Percentiles rank a stretch among this genome's conserved stretches.
phyloP scores from a whole-genome alignment of 1,140 invertebrate species.

The Zelostemma sp. region DNA sequence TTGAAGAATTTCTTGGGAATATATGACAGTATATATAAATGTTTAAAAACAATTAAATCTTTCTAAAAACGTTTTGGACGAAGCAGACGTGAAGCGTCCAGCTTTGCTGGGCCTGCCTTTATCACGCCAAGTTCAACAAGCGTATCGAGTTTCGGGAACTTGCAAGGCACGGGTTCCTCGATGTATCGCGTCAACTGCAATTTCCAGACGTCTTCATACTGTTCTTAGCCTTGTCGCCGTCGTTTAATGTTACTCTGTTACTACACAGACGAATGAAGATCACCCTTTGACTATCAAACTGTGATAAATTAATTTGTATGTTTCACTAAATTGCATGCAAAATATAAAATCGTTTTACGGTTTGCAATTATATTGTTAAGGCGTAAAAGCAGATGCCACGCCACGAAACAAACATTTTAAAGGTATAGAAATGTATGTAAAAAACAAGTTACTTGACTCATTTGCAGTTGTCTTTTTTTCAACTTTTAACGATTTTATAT shows the following conservation, averaged over 20 bases:
- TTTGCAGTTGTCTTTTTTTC: too few relatives aligned
- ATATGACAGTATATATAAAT: constrained; percentile 2
- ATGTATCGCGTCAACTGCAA: not conserved
- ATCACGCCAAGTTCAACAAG: not conserved
- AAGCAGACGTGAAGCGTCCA: not conserved
- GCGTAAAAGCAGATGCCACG: too few relatives aligned
- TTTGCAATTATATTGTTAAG: too few relatives aligned
- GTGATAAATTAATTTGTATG: not conserved
- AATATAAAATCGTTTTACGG: not conserved
- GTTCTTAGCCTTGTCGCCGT: not conserved
- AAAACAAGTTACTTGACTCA: too few relatives aligned
- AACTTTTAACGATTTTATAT: too few relatives aligned
- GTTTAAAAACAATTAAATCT: not conserved
- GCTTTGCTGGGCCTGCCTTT: not conserved
- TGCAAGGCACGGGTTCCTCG: not conserved
- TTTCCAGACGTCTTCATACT: not conserved
- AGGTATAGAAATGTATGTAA: too few relatives aligned
- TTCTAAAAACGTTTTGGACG: not conserved
- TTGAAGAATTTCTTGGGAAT: not conserved
- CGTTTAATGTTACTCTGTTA: not conserved
- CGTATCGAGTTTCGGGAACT: not conserved
- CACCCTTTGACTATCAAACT: not conserved
- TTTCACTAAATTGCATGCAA: not conserved
- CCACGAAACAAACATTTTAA: too few relatives aligned
- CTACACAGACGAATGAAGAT: constrained; percentile 2